These are phyloP conservation scores for Octomys mimax DNA, from an alignment of 2,797 vertebrate species.

Conservation along the genomic window DNA sequence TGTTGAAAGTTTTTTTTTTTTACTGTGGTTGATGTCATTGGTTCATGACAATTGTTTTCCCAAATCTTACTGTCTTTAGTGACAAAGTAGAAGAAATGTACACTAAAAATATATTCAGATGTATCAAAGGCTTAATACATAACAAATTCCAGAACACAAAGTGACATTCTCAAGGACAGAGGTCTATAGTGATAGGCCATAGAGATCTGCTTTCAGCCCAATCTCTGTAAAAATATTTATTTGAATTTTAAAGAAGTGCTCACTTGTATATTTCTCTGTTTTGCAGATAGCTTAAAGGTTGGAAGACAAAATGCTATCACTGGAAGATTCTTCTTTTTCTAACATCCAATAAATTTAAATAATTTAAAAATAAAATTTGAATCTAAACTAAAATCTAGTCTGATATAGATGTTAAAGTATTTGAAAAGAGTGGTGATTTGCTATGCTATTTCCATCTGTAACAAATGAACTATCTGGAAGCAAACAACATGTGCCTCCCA, in stretches of 20 bases:
- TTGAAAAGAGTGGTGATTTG: background rate
- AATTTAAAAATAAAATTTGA: background rate
- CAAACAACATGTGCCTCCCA: background rate
- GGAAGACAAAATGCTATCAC: background rate
- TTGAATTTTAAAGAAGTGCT: conserved; percentile 19
- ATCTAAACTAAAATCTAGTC: background rate
- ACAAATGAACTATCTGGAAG: background rate
- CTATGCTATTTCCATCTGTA: background rate
- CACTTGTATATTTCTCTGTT: background rate
- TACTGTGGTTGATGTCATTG: background rate
- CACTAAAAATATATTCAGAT: background rate
- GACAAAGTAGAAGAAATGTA: background rate
- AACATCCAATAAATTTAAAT: background rate
- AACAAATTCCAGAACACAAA: conserved; percentile 3
- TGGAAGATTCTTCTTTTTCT: background rate
- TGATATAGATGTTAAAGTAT: background rate
- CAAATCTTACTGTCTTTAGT: background rate
- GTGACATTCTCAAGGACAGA: background rate
- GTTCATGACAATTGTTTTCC: background rate
- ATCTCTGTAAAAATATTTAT: conserved; percentile 14
- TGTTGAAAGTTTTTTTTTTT: background rate
- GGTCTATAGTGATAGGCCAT: background rate
- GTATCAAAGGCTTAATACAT: background rate
- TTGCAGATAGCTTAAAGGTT: background rate
- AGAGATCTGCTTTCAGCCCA: background rate